phyloP scores from a whole-genome alignment of 2,888 invertebrate genomes.

The Tholera decimalis region DNA sequence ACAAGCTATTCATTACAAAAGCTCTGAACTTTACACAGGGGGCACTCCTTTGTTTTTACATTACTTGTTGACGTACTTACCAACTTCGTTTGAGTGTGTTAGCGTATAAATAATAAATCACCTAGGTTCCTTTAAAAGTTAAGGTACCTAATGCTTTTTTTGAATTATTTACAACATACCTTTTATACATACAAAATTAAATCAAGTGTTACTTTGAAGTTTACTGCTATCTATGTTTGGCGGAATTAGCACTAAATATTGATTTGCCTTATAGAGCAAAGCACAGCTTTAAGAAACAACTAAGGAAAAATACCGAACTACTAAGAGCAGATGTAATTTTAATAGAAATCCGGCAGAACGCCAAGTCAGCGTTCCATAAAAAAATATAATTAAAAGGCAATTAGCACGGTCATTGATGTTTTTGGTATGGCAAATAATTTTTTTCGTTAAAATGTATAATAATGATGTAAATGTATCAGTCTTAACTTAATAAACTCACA shows the following conservation, averaged over 20 bases:
- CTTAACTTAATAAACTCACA: too few species aligned
- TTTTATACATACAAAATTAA: too few species aligned
- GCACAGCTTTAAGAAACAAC: too few species aligned
- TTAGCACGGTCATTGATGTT: constrained; percentile 20
- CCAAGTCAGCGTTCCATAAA: constrained; percentile 19
- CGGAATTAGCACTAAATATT: too few species aligned
- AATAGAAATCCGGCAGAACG: constrained; percentile 27
- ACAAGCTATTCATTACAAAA: constrained; percentile 42
- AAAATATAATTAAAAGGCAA: constrained; percentile 49
- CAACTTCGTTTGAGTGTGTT: constrained; percentile 9
- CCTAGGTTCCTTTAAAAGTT: not conserved
- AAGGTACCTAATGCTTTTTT: not conserved
- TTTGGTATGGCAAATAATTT: not conserved
- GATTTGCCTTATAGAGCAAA: too few species aligned
- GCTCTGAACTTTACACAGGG: constrained; percentile 27
- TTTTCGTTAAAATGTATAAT: too few species aligned
- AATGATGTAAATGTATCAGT: too few species aligned
- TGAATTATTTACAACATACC: not conserved
- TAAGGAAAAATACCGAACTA: not conserved
- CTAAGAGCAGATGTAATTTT: constrained; percentile 22
- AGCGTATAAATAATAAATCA: constrained; percentile 23
- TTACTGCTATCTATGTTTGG: too few species aligned
- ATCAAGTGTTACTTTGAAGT: too few species aligned
- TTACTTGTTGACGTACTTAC: constrained; percentile 21
- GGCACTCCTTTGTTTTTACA: constrained; percentile 36